Evolutionary conservation across 2,113 vertebrate species (phyloP).

Genomic region (Bungarus multicinctus): DNA sequence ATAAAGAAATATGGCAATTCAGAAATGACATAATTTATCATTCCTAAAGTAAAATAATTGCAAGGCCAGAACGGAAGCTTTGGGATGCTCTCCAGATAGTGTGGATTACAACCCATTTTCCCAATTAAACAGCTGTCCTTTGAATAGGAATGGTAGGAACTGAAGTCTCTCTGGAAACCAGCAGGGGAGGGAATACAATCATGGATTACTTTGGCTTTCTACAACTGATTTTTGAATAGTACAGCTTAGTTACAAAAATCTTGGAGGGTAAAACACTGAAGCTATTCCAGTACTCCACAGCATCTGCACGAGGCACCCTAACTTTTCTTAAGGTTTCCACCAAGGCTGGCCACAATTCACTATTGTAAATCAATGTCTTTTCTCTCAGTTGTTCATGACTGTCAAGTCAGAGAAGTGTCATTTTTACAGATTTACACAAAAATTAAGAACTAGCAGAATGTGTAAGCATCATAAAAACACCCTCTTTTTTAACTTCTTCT

Average conservation of each 20-base stretch:
- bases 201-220: not conserved
- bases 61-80: not conserved
- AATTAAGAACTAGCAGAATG: not conserved
- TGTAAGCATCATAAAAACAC: not conserved
- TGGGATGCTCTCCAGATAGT: not conserved
- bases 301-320: not conserved
- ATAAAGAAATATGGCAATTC: not conserved
- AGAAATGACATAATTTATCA: slow-evolving; percentile 12
- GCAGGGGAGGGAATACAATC: not conserved
- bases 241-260: not conserved
- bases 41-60: slow-evolving; percentile 28
- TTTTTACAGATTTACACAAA: not conserved
- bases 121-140: not conserved
- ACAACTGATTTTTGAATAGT: not conserved
- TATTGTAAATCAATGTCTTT: not conserved
- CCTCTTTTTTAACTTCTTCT: not conserved
- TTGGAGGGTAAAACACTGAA: not conserved
- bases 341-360: not conserved
- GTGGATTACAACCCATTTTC: not conserved
- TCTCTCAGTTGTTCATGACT: not conserved
- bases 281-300: not conserved
- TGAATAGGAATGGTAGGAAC: not conserved
- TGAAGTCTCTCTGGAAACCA: not conserved
- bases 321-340: not conserved
- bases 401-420: not conserved